Base-by-base conservation (phyloP, 2,113 vertebrate genomes). In the Noturus placidus region DNA sequence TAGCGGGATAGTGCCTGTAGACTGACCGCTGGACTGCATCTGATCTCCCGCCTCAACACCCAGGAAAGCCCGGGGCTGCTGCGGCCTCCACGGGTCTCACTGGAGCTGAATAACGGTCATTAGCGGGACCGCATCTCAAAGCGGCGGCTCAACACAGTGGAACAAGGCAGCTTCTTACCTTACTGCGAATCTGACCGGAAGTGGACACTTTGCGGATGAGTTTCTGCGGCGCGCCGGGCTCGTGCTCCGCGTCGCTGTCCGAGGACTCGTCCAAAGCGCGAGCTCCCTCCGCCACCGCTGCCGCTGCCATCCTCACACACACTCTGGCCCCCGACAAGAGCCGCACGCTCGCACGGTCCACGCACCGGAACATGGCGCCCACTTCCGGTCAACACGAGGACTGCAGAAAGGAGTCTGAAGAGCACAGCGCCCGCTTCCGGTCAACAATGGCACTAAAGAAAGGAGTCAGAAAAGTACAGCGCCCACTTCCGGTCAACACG, bases 191-290 rank as follows among this genome's bases (percentile, higher is more conserved):
- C 93, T 98, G 97, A 19, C 97, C 97, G 35, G 97, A 98, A 63
- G 97, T 99, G 81, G 97, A 99, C 87, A 99, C 97, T 93, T 98
- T 98, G 33, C 97, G 97, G 91, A 98, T 98, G 70, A 98, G 97
- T 92, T 98, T 99, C 95, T 98, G 97, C 84, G 96, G 96, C 25
- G 96, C 96, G 67, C 97, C 97, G 59, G 96, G 97, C 92, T 98
- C 97, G 87, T 97, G 97, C 91, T 98, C 97, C 81, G 97, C 96
- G 84, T 99, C 97, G 91, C 97, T 99, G 91, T 99, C 97, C 79
- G 97, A 98, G 35, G 97, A 99, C 92, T 98, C 97, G 86, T 97
- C 97, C 89, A 91, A 90, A 92, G 93, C 95, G 87, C 95, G 93
- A 88, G 94, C 94, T 91, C 95, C 95, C 90, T 93, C 94, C 90